A percentile compares a stretch with the other conserved stretches of the same genome.
These are phyloP conservation scores for Mamestra brassicae DNA, from an alignment of 2,888 invertebrate species.

Conservation along the genomic window DNA sequence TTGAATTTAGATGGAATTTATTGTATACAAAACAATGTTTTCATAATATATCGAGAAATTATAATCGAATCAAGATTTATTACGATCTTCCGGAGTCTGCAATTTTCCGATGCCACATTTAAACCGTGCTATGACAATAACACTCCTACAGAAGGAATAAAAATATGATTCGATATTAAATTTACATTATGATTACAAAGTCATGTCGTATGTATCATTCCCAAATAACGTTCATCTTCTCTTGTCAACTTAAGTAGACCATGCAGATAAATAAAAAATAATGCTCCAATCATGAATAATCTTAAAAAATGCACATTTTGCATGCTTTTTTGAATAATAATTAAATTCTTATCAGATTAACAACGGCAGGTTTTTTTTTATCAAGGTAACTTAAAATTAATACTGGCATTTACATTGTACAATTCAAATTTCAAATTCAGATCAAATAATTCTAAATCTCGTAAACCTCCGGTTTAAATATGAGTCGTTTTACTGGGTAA, in stretches of 20 bases:
- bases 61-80: too few relatives aligned
- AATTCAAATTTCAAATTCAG: too few relatives aligned
- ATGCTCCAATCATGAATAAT: neutral
- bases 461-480: neutral
- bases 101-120: too few relatives aligned
- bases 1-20: too few relatives aligned
- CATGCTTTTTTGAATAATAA: neutral
- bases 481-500: neutral
- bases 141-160: neutral
- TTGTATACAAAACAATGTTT: too few relatives aligned
- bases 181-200: slow-evolving; percentile 4
- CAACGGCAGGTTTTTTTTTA: neutral
- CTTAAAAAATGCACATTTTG: slow-evolving; percentile 13
- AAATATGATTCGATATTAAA: neutral
- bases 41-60: too few relatives aligned
- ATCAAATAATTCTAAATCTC: neutral
- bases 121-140: too few relatives aligned
- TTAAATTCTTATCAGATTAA: neutral
- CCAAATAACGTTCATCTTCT: slow-evolving; percentile 7
- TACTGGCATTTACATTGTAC: neutral
- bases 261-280: slow-evolving; percentile 22
- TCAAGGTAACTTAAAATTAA: neutral
- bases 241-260: slow-evolving; percentile 29
- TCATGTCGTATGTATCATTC: slow-evolving; percentile 5
- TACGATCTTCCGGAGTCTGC: too few relatives aligned